Evolutionary conservation across 2,888 invertebrate species (phyloP).

Genomic region (Tetragonula carbonaria): DNA sequence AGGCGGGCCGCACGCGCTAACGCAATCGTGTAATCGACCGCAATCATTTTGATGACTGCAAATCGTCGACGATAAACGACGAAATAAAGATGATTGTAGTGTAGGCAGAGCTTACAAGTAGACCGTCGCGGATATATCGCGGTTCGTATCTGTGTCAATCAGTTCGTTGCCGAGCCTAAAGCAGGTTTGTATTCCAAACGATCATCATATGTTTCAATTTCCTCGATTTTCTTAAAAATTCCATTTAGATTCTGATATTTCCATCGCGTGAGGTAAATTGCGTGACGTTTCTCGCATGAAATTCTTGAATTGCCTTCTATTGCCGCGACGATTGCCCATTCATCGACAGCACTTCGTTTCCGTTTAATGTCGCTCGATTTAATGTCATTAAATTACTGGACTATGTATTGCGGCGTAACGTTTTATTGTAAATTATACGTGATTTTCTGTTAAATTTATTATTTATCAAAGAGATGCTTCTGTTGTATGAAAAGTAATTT

Average conservation of each 20-base stretch:
- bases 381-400: not conserved
- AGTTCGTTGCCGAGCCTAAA: constrained; percentile 42
- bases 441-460: not conserved
- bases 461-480: no score
- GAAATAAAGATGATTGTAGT: constrained; percentile 82
- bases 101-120: constrained; percentile 80
- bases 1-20: constrained; percentile 75
- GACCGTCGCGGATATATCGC: constrained; percentile 65
- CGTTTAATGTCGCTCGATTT: not conserved
- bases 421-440: not conserved
- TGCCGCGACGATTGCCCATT: not conserved
- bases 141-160: constrained; percentile 65
- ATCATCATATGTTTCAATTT: constrained; percentile 7
- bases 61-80: constrained; percentile 80
- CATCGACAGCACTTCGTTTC: constrained; percentile 2
- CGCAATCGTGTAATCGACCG: constrained; percentile 82
- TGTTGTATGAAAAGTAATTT: not conserved
- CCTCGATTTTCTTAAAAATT: constrained; percentile 10
- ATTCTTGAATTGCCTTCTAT: not conserved
- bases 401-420: not conserved
- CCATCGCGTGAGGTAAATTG: constrained; percentile 27
- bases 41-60: constrained; percentile 82
- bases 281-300: constrained; percentile 4
- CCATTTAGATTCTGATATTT: not conserved
- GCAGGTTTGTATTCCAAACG: constrained; percentile 44